These are phyloP conservation scores for Macrophya annulata DNA, from an alignment of 2,888 invertebrate genomes.

Conservation along the genomic window DNA sequence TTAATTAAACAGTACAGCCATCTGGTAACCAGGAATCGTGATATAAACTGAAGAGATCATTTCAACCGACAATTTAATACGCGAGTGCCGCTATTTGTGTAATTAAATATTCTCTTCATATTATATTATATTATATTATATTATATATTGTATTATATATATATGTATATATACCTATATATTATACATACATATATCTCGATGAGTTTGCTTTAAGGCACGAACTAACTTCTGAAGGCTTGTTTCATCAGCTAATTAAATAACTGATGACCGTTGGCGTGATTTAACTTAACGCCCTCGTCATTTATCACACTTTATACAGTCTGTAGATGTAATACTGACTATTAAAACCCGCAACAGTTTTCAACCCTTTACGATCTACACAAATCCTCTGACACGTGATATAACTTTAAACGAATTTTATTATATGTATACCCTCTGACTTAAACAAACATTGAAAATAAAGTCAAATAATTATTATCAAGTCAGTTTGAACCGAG, in stretches of 20 bases:
- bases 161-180: too few species aligned
- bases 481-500: too few species aligned
- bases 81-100: not conserved
- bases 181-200: not conserved
- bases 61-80: not conserved
- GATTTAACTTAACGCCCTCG: conserved; percentile 31
- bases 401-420: not conserved
- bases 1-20: conserved; percentile 37
- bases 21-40: not conserved
- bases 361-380: conserved; percentile 10
- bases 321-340: not conserved
- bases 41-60: conserved; percentile 13
- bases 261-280: conserved; percentile 25
- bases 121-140: not conserved
- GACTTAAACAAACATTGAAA: not conserved
- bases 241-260: not conserved
- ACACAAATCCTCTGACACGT: not conserved
- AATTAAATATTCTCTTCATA: conserved; percentile 6
- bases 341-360: not conserved
- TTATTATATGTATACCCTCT: not conserved
- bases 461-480: too few species aligned
- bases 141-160: not conserved
- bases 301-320: conserved; percentile 42
- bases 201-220: not conserved
- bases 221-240: not conserved